Percentiles rank a stretch among this genome's conserved stretches.
phyloP scores from a whole-genome alignment of 2,888 invertebrate species.

The Cacoxenus indagator region DNA sequence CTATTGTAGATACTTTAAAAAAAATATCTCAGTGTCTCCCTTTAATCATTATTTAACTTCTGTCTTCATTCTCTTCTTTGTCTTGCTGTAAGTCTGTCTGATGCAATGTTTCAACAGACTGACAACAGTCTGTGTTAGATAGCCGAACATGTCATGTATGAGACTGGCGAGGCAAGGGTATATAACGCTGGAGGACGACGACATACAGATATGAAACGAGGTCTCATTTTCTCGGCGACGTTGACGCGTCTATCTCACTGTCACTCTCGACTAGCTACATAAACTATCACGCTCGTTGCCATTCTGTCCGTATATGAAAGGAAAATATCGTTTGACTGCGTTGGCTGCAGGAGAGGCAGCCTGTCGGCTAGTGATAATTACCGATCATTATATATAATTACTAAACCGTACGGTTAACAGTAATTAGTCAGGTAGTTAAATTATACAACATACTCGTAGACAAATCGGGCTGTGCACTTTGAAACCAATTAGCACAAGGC shows the following conservation, averaged over 20 bases:
- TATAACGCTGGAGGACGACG: neutral
- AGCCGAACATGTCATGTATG: conserved; percentile 1
- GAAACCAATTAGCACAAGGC: neutral
- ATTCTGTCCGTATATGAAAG: too few relatives aligned
- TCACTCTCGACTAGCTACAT: neutral
- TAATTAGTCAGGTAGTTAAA: neutral
- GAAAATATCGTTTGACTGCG: too few relatives aligned
- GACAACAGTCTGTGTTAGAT: conserved; percentile 14
- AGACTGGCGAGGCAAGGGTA: neutral
- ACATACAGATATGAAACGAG: neutral
- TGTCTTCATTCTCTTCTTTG: neutral
- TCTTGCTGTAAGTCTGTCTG: conserved; percentile 21
- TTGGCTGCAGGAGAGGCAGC: too few relatives aligned
- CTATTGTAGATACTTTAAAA: too few relatives aligned
- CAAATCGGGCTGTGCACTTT: neutral
- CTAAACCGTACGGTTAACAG: too few relatives aligned
- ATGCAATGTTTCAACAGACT: conserved; percentile 63
- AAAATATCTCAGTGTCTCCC: conserved; percentile 3
- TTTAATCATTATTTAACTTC: conserved; percentile 15
- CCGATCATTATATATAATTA: neutral
- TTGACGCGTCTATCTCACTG: neutral
- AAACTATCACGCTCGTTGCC: too few relatives aligned
- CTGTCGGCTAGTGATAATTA: neutral
- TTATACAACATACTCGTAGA: neutral
- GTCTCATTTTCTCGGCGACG: neutral